These are phyloP conservation scores for Drosophila burlai DNA, from an alignment of 1,140 invertebrate species.

Conservation along the genomic window DNA sequence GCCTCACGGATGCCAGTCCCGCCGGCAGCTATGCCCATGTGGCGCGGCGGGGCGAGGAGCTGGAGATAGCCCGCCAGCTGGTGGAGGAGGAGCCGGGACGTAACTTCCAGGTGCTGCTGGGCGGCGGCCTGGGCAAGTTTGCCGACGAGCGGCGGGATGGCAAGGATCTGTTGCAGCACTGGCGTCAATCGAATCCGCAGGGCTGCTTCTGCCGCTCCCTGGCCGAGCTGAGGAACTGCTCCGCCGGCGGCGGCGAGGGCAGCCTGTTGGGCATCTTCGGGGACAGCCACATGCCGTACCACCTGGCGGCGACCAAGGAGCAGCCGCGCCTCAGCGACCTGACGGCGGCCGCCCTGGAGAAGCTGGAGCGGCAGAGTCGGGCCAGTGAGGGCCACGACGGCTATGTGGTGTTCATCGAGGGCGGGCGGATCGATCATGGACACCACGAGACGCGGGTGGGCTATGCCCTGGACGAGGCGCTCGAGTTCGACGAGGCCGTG, in stretches of 20 bases:
- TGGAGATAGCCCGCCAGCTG: slow-evolving; percentile 88
- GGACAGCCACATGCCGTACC: slow-evolving; percentile 86
- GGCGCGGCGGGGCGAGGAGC: slow-evolving; percentile 91
- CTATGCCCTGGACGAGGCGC: slow-evolving; percentile 89
- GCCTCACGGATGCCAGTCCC: slow-evolving; percentile 80
- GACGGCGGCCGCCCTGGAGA: slow-evolving; percentile 90
- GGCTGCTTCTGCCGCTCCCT: slow-evolving; percentile 88
- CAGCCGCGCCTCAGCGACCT: slow-evolving; percentile 91
- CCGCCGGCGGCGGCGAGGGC: slow-evolving; percentile 18
- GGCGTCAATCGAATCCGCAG: slow-evolving; percentile 73
- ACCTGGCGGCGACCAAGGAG: slow-evolving; percentile 86
- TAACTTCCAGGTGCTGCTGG: slow-evolving; percentile 88
- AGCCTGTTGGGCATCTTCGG: slow-evolving; percentile 86
- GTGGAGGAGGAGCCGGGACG: slow-evolving; percentile 87
- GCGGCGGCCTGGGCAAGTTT: slow-evolving; percentile 89
- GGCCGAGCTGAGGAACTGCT: slow-evolving; percentile 84
- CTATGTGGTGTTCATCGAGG: slow-evolving; percentile 88
- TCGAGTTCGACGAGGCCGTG: slow-evolving; percentile 89
- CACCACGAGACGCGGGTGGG: slow-evolving; percentile 89
- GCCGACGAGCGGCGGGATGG: slow-evolving; percentile 85
- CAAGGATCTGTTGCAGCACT: slow-evolving; percentile 86
- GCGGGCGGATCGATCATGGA: slow-evolving; percentile 90
- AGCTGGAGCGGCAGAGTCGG: slow-evolving; percentile 78
- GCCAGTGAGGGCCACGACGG: slow-evolving; percentile 91
- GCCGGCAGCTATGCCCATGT: slow-evolving; percentile 86